These are phyloP conservation scores for Pristionchus japonicus DNA, from an alignment of 2,888 invertebrate genomes.

Conservation along the genomic window DNA sequence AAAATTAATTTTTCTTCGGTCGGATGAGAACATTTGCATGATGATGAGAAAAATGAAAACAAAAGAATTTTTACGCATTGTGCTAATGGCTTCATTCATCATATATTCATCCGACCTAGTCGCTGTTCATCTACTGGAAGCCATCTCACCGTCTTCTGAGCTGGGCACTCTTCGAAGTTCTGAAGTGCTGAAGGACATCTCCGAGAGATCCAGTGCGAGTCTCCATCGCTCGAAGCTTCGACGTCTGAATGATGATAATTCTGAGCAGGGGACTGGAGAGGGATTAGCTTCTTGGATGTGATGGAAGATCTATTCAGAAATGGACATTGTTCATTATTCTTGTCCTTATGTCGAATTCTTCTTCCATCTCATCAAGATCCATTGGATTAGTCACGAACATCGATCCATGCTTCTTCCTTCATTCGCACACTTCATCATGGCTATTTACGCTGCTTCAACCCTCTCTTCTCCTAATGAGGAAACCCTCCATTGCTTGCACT, in stretches of 20 bases:
- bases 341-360: too few relatives aligned
- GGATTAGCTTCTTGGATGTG: too few relatives aligned
- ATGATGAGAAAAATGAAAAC: neutral
- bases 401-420: too few relatives aligned
- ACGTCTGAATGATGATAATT: conserved; percentile 53
- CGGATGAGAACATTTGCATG: too few relatives aligned
- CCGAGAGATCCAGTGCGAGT: conserved; percentile 60
- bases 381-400: too few relatives aligned
- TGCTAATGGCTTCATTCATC: too few relatives aligned
- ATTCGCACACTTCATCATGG: neutral
- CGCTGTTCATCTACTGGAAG: too few relatives aligned
- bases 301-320: neutral
- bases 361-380: too few relatives aligned
- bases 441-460: neutral
- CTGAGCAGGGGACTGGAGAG: neutral
- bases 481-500: conserved; percentile 2
- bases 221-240: conserved; percentile 61
- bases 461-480: conserved; percentile 24
- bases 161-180: conserved; percentile 53
- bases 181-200: conserved; percentile 59
- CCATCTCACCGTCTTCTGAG: conserved; percentile 58
- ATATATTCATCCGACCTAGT: too few relatives aligned
- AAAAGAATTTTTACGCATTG: too few relatives aligned
- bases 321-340: too few relatives aligned
- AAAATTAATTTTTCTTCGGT: too few relatives aligned